Base-by-base conservation (phyloP, 1,140 invertebrate species). In the Asobara japonica region DNA sequence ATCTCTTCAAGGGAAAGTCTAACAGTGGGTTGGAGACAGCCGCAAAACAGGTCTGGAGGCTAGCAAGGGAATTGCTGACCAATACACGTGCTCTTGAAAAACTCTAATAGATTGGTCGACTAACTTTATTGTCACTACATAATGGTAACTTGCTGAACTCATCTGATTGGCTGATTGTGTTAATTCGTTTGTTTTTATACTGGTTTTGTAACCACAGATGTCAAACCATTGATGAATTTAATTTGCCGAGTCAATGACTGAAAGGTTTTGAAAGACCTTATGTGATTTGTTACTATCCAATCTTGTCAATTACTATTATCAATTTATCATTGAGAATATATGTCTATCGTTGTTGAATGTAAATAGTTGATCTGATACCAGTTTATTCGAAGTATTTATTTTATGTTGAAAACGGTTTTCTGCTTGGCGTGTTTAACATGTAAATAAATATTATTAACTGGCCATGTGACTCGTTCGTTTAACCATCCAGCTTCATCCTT, bases 31-130 rank as follows among this genome's bases (percentile, higher is more conserved):
- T 98, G 75, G 96, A 98, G 85, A 95, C 95, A 80, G 95, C 96
- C 0, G 94, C 96, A 60, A 97, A 96, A 85, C 94, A 96, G 86
- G 93, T 95, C 16, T 98, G 96, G 97, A 88, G 95, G 78, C 89
- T 98, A 3, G 94, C 95, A 0, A 86, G 97, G 68, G 96, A 97
- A 82, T 90, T 98, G 74, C 86, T 98, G 27, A 97, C 96, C 61
- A 97, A 97, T 86, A 93, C 93, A 8, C 90, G 94, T 41, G 95
- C 94, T 74, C 88, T 97, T 33, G 96, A 97, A 83, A 95, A 96
- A 86, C 90, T 97, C 69, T 97, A 91, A 79, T 70, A 36, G 25
- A 8, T 27, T 56, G 51, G 22, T 22, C 51, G 25, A 56, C 3
- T 20, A 56, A 25, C 11, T 25, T 22, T 25, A 56, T 56, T 18